Base-by-base conservation (phyloP, 1,140 invertebrate genomes). In the Aphidius gifuensis region DNA sequence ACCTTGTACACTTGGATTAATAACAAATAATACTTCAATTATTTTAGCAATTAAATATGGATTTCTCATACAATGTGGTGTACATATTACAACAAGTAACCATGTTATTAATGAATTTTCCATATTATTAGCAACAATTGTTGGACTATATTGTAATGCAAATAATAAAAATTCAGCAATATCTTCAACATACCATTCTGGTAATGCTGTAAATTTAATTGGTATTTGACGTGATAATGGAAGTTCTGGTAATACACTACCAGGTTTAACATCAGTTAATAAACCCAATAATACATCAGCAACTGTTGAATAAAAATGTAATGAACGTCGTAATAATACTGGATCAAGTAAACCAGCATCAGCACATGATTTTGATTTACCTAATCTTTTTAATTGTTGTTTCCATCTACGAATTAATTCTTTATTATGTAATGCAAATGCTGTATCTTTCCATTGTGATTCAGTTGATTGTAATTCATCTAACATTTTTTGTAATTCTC, bases 181-280 rank as follows among this genome's bases (percentile, higher is more conserved):
- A 78, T 98, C 96, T 77, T 98, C 96, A 51, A 97, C 88, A 76
- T 96, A 97, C 91, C 94, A 97, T 80, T 98, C 96, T 16, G 96
- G 96, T 68, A 96, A 83, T 67, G 92, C 92, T 54, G 90, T 87
- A 83, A 97, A 98, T 66, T 88, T 82, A 73, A 86, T 84, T 38
- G 92, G 85, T 55, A 88, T 80, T 61, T 85, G 86, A 64, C 71
- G 70, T 8, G 83, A 81, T 2, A 89, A 78, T 55, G 86, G 86
- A 62, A 88, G 79, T 68, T 84, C 76, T 43, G 74, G 69, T 54
- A 83, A 62, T 46, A 79, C 74, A 21, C 71, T 75, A 44, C 81
- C 50, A 69, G 68, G 55, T 66, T 76, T 9, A 74, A 78, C 68
- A 73, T 78, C 80, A 6, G 86, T 86, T 66, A 92, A 80, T 60